Base-by-base conservation (phyloP, 1,140 invertebrate species). In the Euura saliciscinereae region DNA sequence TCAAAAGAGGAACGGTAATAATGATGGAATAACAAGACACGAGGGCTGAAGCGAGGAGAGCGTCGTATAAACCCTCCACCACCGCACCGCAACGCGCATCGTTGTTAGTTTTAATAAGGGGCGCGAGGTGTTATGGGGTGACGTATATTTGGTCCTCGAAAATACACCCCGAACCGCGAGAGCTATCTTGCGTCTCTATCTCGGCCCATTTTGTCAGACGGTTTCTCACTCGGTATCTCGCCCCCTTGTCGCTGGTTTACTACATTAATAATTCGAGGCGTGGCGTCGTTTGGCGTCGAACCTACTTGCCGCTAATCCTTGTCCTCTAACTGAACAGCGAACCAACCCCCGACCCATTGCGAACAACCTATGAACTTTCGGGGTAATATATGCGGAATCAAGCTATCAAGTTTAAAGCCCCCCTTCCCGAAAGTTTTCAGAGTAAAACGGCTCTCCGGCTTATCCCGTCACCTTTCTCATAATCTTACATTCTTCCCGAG, bases 71-170 rank as follows among this genome's bases (percentile, higher is more conserved):
- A 28, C 28, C 28, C 28, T 28, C 28, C 28, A 28, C 28, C 28
- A 28, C 28, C 28, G 28, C 28, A 28, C 28, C 28, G 28, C 28
- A 28, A 0, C 28, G 28, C 28, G 28, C 51, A n/a, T 59, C 51
- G 51, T 59, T 59, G 51, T 59, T 59, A 59, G 51, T 59, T 59
- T 59, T 59, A 59, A 59, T 59, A 59, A 59, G 51, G 51, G 51
- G 51, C 10, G 51, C 51, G 51, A 11, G 51, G 13, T 59, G 51
- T 59, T 59, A 59, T 6, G 51, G 51, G 51, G 51, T 59, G 51
- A 59, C 51, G 5, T n/a, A 8, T 59, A 11, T 59, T 59, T 8
- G 4, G 8, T 59, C 51, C 28, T 28, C 51, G 51, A 59, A 59
- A 59, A 59, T 2, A 59, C 51, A 59, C 51, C 51, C 5, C 51